Evolutionary conservation across 2,113 vertebrate species (phyloP).

Genomic region (Rallus limicola): DNA sequence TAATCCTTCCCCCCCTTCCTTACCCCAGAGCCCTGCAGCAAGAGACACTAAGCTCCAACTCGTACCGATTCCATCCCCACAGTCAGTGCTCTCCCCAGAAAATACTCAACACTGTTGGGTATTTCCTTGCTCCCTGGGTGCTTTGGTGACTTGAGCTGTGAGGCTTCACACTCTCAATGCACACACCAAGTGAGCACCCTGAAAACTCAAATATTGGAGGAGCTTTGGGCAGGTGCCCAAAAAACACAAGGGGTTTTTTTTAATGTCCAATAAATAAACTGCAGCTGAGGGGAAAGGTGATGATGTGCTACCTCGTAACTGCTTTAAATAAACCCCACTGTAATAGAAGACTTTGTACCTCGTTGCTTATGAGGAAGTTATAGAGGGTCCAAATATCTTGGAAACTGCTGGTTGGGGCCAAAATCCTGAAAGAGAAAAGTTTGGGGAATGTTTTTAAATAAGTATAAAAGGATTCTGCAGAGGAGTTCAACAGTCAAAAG

Average conservation of each 20-base stretch:
- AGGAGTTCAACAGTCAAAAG: not conserved
- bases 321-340: not conserved
- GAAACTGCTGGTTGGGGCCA: slow-evolving; percentile 80
- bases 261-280: not conserved
- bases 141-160: not conserved
- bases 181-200: not conserved
- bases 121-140: not conserved
- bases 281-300: not conserved
- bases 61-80: not conserved
- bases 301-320: not conserved
- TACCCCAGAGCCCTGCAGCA: not conserved
- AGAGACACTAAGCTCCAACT: not conserved
- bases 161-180: not conserved
- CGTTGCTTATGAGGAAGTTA: slow-evolving; percentile 77
- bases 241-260: not conserved
- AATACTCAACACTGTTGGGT: too few relatives aligned
- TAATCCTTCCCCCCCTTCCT: not conserved
- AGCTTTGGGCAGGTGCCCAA: not conserved
- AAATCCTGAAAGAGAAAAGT: slow-evolving; percentile 76
- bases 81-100: too few relatives aligned
- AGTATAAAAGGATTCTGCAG: not conserved
- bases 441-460: not conserved
- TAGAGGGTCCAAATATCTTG: slow-evolving; percentile 85
- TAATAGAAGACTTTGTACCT: slow-evolving; percentile 78
- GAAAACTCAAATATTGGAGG: not conserved